phyloP scores from a whole-genome alignment of 1,140 invertebrate genomes.

The Galleria mellonella region DNA sequence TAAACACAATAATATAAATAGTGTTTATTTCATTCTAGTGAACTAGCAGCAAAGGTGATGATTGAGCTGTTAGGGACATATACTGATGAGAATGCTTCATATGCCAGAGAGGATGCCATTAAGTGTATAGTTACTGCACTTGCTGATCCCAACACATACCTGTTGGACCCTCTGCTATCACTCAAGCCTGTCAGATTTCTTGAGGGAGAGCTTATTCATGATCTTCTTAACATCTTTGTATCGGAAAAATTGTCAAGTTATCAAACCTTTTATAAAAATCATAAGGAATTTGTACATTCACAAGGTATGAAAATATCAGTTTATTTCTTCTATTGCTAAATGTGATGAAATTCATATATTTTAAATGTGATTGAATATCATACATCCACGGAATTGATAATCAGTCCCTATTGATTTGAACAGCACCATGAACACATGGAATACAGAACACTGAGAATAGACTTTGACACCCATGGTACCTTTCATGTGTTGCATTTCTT shows the following conservation, averaged over 20 bases:
- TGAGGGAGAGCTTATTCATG: constrained; percentile 96
- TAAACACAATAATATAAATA: constrained; percentile 8
- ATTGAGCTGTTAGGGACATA: constrained; percentile 96
- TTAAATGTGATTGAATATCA: neutral
- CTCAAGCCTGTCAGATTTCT: constrained; percentile 96
- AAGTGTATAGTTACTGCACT: constrained; percentile 96
- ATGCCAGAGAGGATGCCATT: constrained; percentile 96
- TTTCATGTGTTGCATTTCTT: no score
- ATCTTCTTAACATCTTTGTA: constrained; percentile 96
- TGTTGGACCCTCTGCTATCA: constrained; percentile 93
- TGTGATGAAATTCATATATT: no score
- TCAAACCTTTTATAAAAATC: constrained; percentile 92
- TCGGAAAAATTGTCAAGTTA: constrained; percentile 94
- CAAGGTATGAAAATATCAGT: constrained; percentile 77
- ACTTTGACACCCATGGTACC: no score
- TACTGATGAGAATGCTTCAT: constrained; percentile 96
- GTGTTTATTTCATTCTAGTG: constrained; percentile 78
- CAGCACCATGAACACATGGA: no score
- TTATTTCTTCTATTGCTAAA: neutral
- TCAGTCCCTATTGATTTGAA: no score
- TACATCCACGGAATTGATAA: constrained; percentile 2
- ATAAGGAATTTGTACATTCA: constrained; percentile 94
- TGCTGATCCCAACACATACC: constrained; percentile 95
- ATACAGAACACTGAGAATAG: no score
- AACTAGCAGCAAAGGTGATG: constrained; percentile 96